phyloP scores from a whole-genome alignment of 2,797 vertebrate species.

The Tauraco hartlaubi region DNA sequence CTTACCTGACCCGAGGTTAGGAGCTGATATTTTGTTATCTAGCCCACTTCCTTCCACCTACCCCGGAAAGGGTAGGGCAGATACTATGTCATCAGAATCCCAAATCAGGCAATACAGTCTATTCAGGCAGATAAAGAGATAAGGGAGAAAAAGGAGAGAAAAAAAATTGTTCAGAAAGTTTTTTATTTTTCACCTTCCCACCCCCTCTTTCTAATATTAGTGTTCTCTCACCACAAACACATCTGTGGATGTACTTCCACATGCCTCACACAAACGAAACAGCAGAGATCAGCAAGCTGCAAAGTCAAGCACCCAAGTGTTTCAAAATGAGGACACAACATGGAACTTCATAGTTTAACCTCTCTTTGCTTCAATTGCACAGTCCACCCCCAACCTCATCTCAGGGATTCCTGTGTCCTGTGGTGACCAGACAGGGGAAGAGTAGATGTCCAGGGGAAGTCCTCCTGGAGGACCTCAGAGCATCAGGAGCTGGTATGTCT shows the following conservation, averaged over 20 bases:
- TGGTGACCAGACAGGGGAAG: fast-evolving
- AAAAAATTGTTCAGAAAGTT: background rate
- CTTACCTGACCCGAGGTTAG: background rate
- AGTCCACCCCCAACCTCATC: fast-evolving
- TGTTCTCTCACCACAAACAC: background rate
- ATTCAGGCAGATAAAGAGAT: background rate
- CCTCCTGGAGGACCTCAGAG: background rate
- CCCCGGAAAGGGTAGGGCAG: background rate
- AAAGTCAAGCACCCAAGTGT: background rate
- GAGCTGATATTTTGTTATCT: conserved; percentile 21
- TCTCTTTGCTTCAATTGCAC: background rate
- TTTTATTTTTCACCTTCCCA: background rate
- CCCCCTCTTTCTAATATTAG: background rate
- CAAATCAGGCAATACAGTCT: background rate
- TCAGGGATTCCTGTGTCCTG: background rate
- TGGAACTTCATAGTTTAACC: background rate
- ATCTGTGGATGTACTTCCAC: background rate
- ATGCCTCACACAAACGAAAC: background rate
- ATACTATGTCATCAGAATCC: background rate
- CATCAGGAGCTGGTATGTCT: background rate
- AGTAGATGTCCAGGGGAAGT: background rate
- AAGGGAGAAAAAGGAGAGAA: background rate
- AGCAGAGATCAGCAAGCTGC: background rate
- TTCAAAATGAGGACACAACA: background rate
- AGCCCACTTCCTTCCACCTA: conserved; percentile 52